Conservation (phyloP, 2,113 vertebrate species). For the Sitta europaea region DNA sequence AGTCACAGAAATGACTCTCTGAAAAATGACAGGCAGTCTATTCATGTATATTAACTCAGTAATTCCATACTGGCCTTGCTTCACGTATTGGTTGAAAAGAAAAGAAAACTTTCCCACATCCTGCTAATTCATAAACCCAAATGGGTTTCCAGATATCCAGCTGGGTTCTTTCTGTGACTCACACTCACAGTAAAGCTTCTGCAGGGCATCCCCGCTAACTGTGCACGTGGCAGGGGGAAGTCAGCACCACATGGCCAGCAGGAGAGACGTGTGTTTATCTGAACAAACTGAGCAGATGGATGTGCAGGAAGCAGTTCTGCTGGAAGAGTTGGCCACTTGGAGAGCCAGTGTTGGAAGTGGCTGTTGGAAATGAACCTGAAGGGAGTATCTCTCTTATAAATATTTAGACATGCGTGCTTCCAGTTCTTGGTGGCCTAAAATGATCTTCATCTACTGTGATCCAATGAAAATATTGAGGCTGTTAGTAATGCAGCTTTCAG, state of each 20-base stretch:
- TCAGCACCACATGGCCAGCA: background rate
- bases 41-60: background rate
- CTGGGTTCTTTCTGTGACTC: background rate
- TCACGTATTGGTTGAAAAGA: background rate
- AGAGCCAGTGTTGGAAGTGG: background rate
- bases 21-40: background rate
- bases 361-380: background rate
- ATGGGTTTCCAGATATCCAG: background rate
- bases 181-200: background rate
- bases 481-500: background rate
- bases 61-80: background rate
- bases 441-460: background rate
- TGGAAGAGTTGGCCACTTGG: constrained; percentile 30
- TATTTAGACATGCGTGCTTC: constrained; percentile 6
- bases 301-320: constrained; percentile 17
- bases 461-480: background rate
- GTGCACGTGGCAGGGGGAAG: background rate
- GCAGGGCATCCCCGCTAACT: background rate
- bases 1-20: background rate
- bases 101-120: background rate
- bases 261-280: background rate
- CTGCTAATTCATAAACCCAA: background rate
- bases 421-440: background rate
- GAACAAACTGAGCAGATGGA: constrained; percentile 13
- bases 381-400: constrained; percentile 1